Evolutionary conservation across 23 tunicate species (phyloP), one percentile per base, ranked within the genome.

Genomic region (Ascidia mentula): DNA sequence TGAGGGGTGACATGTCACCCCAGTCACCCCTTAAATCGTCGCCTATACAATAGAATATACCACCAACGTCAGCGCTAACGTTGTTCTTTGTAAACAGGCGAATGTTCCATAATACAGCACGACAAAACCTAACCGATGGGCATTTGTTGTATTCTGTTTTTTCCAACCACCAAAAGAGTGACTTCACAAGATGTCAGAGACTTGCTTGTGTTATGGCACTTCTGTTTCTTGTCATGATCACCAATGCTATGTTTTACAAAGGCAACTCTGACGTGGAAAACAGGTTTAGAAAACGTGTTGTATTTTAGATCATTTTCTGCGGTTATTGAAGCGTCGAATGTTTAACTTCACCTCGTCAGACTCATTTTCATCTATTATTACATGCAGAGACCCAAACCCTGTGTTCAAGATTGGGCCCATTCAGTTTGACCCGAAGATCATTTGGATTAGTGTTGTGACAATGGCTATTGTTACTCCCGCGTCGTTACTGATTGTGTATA

Each of bases 161-260:
- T 84, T 72, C 46, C 34, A 84, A 76, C 79, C 81, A 42, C 69
- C 30, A 40, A 20, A 40, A 38, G 31, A 84, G 81, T 81, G 77
- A 84, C 53, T 84, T 84, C 35, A 84, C 88, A 60, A 40, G 88
- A 59, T 84, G 81, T 37, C 88, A 84, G 76, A 40, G 88, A 76
- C 61, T 84, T 18, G 88, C 88, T 37, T 84, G 88, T 69, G 88
- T 72, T 7, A 30, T 72, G 45, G 35, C 60, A 3, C 75, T 80
- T 30, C 61, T 84, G 36, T 84, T 84, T 40, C 88, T 84, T 0
- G 31, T 80, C 37, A 84, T 84, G 88, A 84, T 84, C 18, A 6
- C 88, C 0, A 84, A 76, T 42, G 88, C 81, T 18, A 84, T 84
- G 88, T 84, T 84, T 65, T 84, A 75, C 70, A 22, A 36, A 38